phyloP scores from a whole-genome alignment of 2,113 vertebrate genomes.

The Acrocephalus arundinaceus region DNA sequence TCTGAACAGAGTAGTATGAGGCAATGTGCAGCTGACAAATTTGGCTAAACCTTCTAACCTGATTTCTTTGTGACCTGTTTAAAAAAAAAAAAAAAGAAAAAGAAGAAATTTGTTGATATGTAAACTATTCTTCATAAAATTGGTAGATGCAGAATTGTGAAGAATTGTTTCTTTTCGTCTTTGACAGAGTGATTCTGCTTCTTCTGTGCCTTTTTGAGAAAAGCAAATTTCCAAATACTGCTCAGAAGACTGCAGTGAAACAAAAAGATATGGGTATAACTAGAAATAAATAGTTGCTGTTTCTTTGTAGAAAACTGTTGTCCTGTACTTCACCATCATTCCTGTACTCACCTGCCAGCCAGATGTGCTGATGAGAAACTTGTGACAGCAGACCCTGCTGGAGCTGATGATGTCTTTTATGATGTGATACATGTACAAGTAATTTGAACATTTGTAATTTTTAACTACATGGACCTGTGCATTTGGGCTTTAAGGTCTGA shows the following conservation, averaged over 20 bases:
- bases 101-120: neutral
- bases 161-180: neutral
- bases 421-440: neutral
- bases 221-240: neutral
- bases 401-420: neutral
- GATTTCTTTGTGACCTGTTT: neutral
- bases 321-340: neutral
- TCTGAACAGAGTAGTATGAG: neutral
- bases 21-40: neutral
- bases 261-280: neutral
- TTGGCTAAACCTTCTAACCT: neutral
- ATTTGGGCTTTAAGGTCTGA: neutral
- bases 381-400: neutral
- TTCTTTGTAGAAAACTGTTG: neutral
- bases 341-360: neutral
- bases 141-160: neutral
- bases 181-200: neutral
- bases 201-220: neutral
- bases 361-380: neutral
- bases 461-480: rapidly evolving
- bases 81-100: too few species aligned
- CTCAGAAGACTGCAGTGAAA: neutral
- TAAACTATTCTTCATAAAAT: neutral
- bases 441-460: too few species aligned
- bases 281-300: neutral